Base-by-base conservation (phyloP, 2,797 vertebrate species). In the Sebastes matsubarae region DNA sequence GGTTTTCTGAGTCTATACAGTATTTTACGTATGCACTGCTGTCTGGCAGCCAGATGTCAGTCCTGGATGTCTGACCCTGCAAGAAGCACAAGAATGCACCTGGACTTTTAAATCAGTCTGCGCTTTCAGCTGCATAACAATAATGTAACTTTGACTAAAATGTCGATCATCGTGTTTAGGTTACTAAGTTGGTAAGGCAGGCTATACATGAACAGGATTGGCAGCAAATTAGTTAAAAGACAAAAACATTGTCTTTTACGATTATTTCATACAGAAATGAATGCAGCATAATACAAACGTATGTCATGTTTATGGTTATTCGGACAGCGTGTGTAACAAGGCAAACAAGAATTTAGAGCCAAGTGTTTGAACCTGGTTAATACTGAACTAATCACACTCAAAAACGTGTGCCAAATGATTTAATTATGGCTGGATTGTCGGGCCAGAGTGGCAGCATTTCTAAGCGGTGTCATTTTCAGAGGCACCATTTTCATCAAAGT, bases 401-500 rank as follows among this genome's bases (percentile, higher is more conserved):
- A 46, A 68, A 46, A 68, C 4, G 4, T 70, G 30, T 74, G 38
- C 52, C n/a, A 60, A 5, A 38, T 58, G 3, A 54, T 36, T 24
- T 29, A 16, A 57, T 55, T 60, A 24, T 67, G 14, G 5, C n/a
- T 69, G 30, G 25, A 79, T 59, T 76, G 27, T 72, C 22, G 18
- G 34, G 2, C 18, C 58, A 55, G 11, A 55, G 4, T 9, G 29
- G 38, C 38, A 68, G 25, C 61, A 64, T 76, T 79, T 75, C 18
- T 1, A 32, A 55, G 11, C 12, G 3, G 25, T 42, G 66, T 67
- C 60, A n/a, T 55, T 66, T 77, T 57, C 34, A 76, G 68, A 75
- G 34, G 58, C n/a, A 60, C 13, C 7, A 20, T 77, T 77, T 68
- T 77, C 18, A 65, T 77, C 9, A 20, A 58, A 22, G 66, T 72